Evolutionary conservation across 2,888 invertebrate species (phyloP).

Genomic region (Xylota segnis): DNA sequence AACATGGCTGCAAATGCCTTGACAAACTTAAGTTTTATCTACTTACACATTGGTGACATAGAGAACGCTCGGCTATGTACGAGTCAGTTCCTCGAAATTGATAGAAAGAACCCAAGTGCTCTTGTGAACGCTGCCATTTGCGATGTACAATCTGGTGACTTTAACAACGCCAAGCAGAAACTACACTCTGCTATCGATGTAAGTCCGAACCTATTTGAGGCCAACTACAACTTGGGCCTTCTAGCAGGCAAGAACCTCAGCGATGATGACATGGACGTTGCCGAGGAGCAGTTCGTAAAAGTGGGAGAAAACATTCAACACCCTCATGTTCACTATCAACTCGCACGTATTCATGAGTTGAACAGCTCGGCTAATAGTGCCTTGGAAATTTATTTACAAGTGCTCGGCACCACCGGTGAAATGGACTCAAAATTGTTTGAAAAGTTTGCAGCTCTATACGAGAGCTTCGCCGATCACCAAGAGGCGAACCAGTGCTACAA

Average conservation of each 20-base stretch:
- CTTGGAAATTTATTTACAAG: constrained; percentile 89
- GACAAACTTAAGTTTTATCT: constrained; percentile 94
- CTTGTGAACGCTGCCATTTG: constrained; percentile 94
- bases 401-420: constrained; percentile 91
- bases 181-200: constrained; percentile 91
- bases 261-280: constrained; percentile 89
- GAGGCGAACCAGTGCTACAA: constrained; percentile 87
- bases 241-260: constrained; percentile 79
- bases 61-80: constrained; percentile 92
- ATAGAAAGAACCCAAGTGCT: constrained; percentile 92
- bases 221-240: constrained; percentile 91
- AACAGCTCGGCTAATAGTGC: constrained; percentile 85
- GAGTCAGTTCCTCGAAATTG: constrained; percentile 89
- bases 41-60: constrained; percentile 90
- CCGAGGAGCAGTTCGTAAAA: constrained; percentile 89
- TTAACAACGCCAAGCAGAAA: constrained; percentile 89
- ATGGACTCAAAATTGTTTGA: constrained; percentile 96
- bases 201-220: constrained; percentile 93
- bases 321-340: constrained; percentile 88
- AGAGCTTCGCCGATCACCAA: constrained; percentile 95
- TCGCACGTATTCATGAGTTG: constrained; percentile 90
- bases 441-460: constrained; percentile 95
- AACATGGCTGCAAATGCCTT: constrained; percentile 94
- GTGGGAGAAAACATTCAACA: constrained; percentile 84
- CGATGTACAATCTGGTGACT: constrained; percentile 88